Evolutionary conservation across 2,888 invertebrate genomes (phyloP).

Genomic region (Phasia obesa): DNA sequence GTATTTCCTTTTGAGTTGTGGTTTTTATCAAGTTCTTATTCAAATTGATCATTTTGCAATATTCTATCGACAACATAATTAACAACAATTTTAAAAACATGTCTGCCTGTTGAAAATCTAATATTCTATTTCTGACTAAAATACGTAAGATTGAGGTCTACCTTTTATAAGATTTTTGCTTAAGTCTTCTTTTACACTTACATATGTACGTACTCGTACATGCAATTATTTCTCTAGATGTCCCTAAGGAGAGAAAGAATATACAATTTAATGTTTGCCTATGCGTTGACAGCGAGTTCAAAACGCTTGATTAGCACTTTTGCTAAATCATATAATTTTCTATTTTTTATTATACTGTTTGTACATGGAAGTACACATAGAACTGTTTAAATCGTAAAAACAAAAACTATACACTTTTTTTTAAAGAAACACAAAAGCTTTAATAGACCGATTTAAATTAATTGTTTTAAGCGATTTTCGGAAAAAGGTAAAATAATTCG

Average conservation of each 20-base stretch:
- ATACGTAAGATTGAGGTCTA: neutral
- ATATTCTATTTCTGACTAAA: slow-evolving; percentile 44
- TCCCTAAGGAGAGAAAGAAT: slow-evolving; percentile 27
- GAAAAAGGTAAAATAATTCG: no score
- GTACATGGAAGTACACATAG: neutral
- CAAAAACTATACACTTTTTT: no score
- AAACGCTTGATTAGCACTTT: slow-evolving; percentile 41
- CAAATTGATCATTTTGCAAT: neutral
- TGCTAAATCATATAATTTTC: slow-evolving; percentile 45
- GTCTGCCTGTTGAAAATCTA: neutral
- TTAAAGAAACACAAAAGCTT: neutral
- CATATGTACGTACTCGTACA: no score
- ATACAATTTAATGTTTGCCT: slow-evolving; percentile 35
- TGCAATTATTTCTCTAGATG: neutral
- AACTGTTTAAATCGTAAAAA: no score
- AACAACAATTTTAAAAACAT: slow-evolving; percentile 42
- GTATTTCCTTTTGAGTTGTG: slow-evolving; percentile 1
- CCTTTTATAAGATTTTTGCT: slow-evolving; percentile 54
- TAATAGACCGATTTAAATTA: no score
- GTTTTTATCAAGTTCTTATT: slow-evolving; percentile 12
- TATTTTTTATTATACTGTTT: slow-evolving; percentile 9
- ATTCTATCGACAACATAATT: slow-evolving; percentile 6
- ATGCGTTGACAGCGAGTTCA: slow-evolving; percentile 36
- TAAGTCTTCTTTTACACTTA: no score
- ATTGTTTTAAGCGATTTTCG: no score